Percentiles rank a stretch among this genome's conserved stretches.
Evolutionary conservation across 2,113 vertebrate species (phyloP).

Genomic region (Pandion haliaetus): DNA sequence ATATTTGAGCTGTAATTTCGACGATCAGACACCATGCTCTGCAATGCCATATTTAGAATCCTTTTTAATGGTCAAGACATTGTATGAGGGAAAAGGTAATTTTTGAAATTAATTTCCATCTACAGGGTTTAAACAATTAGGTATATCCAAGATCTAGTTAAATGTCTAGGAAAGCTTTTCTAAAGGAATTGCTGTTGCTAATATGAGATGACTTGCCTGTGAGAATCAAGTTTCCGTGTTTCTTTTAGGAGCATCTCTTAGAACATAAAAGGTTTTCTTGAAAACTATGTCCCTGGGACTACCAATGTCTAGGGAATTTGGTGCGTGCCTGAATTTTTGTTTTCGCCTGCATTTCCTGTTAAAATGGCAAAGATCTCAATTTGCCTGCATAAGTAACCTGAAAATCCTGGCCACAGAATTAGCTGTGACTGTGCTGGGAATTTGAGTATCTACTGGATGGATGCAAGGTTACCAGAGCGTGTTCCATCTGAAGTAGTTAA

Average conservation of each 20-base stretch:
- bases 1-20: background rate
- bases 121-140: conserved; percentile 30
- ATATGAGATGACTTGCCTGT: background rate
- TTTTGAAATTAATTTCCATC: conserved; percentile 9
- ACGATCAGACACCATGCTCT: background rate
- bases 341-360: background rate
- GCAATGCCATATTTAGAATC: background rate
- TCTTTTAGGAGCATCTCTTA: background rate
- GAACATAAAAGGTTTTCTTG: background rate
- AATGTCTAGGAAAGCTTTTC: background rate
- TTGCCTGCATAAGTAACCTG: background rate
- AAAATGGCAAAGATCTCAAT: background rate
- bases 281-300: background rate
- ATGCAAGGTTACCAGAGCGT: background rate
- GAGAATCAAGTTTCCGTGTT: background rate
- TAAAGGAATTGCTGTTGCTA: background rate
- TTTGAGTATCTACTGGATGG: background rate
- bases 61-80: background rate
- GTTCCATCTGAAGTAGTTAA: background rate
- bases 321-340: background rate
- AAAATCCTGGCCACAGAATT: background rate
- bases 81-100: background rate
- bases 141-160: background rate
- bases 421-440: background rate
- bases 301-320: background rate